Evolutionary conservation across 2,113 vertebrate species (phyloP), one percentile per base, ranked within the genome.

Genomic region (Eptesicus fuscus): DNA sequence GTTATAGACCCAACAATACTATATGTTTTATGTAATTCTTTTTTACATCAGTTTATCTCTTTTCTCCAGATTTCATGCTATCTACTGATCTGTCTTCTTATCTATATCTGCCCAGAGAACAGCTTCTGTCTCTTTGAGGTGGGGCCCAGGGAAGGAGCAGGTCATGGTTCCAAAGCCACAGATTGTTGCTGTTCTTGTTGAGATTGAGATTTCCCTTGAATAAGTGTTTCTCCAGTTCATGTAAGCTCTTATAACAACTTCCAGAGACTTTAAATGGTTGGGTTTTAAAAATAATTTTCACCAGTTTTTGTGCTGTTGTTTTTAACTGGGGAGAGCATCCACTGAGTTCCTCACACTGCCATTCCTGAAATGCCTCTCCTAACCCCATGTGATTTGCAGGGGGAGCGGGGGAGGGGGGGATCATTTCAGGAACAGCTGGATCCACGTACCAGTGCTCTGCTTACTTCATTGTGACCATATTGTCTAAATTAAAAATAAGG

Each of bases 401-500:
- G 69, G 69, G 25, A 11, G 47, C 2, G 42, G 44, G 61, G 63
- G 25, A 49, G 35, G n/a, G 63, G 69, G 22, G 86, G 49, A 35
- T 44, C 42, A 70, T 56, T 74, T 83, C 28, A 23, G 30, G n/a
- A 83, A 96, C 65, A 89, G 90, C 70, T 93, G 92, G 69, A 78
- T 93, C 80, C 89, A 53, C 56, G 89, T 76, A 74, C 87, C 86
- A 51, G 56, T 12, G 20, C 7, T 91, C 61, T 95, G 42, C 77
- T 80, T 83, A 70, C 44, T 87, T 93, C 70, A 67, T 8, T 82
- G 10, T 83, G 61, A n/a, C 83, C 76, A 73, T 88, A 91, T 93
- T 89, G 93, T 89, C 69, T 87, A 79, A 87, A 88, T 69, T 90
- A 77, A 93, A 95, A 90, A 44, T 83, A 80, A 63, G 28, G 40